Conservation (phyloP, 2,113 vertebrate species). For the Tenebrosternarchus preto region DNA sequence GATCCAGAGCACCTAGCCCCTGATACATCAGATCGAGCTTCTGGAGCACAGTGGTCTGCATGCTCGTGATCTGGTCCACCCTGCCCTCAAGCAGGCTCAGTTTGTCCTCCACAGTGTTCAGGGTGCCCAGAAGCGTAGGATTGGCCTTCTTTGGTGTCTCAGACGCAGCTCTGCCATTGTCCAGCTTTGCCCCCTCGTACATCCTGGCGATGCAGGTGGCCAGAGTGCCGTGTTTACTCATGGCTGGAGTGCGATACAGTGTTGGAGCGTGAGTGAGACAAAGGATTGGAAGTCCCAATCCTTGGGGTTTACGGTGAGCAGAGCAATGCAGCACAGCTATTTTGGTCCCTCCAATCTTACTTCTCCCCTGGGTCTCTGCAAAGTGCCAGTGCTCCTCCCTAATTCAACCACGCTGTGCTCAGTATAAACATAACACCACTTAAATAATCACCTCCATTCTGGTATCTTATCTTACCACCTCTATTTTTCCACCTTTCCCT, state of each 20-base stretch:
- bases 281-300: constrained; percentile 38
- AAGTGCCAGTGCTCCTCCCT: constrained; percentile 30
- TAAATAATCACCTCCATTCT: constrained; percentile 63
- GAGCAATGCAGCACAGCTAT: constrained; percentile 37
- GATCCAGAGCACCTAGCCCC: constrained; percentile 74
- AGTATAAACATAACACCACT: constrained; percentile 62
- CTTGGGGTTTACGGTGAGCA: constrained; percentile 21
- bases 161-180: constrained; percentile 47
- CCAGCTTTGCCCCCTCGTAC: constrained; percentile 70
- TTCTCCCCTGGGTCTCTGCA: constrained; percentile 11
- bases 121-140: constrained; percentile 56
- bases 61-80: constrained; percentile 76
- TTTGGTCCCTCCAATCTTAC: constrained; percentile 35
- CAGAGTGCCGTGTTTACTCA: constrained; percentile 60
- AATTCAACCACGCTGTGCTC: constrained; percentile 44
- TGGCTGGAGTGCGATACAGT: constrained; percentile 44
- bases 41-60: constrained; percentile 77
- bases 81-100: constrained; percentile 76
- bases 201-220: constrained; percentile 69
- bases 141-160: constrained; percentile 56
- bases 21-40: constrained; percentile 73
- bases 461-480: constrained; percentile 63
- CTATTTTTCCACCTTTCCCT: constrained; percentile 30
- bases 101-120: constrained; percentile 76
- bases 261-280: constrained; percentile 32